Evolutionary conservation across 2,113 vertebrate species (phyloP).

Genomic region (Oenanthe melanoleuca): DNA sequence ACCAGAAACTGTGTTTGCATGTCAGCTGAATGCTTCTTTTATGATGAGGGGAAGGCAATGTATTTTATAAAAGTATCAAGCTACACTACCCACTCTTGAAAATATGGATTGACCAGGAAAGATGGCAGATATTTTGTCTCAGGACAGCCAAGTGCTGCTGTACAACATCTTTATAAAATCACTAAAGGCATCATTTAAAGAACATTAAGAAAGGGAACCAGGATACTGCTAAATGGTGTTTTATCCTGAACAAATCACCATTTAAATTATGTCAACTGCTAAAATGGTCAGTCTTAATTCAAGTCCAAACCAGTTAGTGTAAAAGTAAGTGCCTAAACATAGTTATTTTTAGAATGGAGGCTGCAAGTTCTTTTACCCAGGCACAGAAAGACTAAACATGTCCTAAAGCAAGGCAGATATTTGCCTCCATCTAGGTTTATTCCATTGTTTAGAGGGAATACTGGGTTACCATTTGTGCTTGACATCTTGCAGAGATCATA

Average conservation of each 20-base stretch:
- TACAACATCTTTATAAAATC: neutral
- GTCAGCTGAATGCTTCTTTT: neutral
- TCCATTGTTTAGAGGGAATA: conserved; percentile 19
- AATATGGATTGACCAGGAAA: neutral
- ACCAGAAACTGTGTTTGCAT: neutral
- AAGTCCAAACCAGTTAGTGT: neutral
- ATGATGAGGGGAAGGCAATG: neutral
- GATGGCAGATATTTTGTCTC: neutral
- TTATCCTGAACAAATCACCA: neutral
- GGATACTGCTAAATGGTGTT: neutral
- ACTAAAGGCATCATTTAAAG: neutral
- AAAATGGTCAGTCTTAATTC: neutral
- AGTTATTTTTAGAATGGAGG: neutral
- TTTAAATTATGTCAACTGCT: neutral
- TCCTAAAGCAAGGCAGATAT: neutral
- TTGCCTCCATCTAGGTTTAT: neutral
- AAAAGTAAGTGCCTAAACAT: neutral
- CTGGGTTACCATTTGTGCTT: neutral
- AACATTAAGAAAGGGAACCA: neutral
- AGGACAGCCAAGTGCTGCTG: neutral
- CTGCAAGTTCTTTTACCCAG: neutral
- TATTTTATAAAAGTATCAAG: neutral
- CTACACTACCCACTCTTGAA: neutral
- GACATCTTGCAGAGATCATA: neutral
- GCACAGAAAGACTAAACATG: neutral